A percentile compares a stretch with the other conserved stretches of the same genome.
Conservation (phyloP, 2,888 invertebrate genomes). For the Pristionchus maxplancki region DNA sequence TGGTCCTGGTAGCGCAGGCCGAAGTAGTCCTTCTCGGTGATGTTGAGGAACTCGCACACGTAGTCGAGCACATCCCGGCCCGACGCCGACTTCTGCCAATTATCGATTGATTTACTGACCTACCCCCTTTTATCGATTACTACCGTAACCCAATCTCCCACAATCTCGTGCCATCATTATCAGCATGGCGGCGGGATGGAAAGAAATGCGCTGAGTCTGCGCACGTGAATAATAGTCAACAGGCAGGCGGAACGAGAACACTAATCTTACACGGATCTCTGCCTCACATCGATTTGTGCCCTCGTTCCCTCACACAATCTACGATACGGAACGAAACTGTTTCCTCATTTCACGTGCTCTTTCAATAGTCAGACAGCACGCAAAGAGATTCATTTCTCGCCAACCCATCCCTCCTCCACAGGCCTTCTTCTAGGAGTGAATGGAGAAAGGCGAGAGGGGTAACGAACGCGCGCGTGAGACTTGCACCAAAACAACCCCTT, state of each 20-base stretch:
- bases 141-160: background rate
- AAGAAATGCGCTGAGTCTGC: background rate
- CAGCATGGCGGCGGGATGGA: background rate
- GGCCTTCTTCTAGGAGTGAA: background rate
- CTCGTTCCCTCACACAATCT: constrained; percentile 8
- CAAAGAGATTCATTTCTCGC: no score
- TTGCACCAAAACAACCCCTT: constrained; percentile 38
- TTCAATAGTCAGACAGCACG: no score
- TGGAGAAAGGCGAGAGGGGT: background rate
- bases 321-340: no score
- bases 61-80: constrained; percentile 90
- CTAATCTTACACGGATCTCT: constrained; percentile 5
- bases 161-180: background rate
- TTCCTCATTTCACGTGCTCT: no score
- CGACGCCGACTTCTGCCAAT: constrained; percentile 81
- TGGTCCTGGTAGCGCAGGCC: constrained; percentile 93
- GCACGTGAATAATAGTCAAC: constrained; percentile 16
- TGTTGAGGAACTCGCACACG: constrained; percentile 91
- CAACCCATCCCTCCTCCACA: background rate
- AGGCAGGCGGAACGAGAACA: background rate
- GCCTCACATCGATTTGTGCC: background rate
- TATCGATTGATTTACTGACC: constrained; percentile 2
- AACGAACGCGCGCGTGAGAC: background rate
- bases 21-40: constrained; percentile 94
- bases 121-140: background rate